Evolutionary conservation across 1,140 invertebrate genomes (phyloP).

Genomic region (Drosophila pruinosa): DNA sequence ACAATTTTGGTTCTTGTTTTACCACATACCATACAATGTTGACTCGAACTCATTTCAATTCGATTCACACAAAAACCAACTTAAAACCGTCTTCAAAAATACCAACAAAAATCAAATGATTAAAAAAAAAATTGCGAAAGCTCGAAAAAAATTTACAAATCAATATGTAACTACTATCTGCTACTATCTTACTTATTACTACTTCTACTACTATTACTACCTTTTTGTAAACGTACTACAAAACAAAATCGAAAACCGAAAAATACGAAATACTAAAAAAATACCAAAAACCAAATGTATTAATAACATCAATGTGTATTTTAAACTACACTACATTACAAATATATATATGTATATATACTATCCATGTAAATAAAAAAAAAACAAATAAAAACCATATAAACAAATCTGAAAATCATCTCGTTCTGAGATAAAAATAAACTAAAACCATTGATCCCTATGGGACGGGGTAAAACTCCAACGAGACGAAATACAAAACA

Average conservation of each 20-base stretch:
- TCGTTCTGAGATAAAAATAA: constrained; percentile 4
- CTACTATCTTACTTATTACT: constrained; percentile 67
- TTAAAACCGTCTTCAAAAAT: constrained; percentile 21
- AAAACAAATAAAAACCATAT: background rate
- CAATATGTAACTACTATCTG: constrained; percentile 67
- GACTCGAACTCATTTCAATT: constrained; percentile 55
- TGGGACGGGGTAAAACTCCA: no score
- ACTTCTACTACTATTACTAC: constrained; percentile 41
- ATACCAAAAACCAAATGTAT: constrained; percentile 16
- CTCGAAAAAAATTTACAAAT: constrained; percentile 36
- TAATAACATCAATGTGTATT: constrained; percentile 32
- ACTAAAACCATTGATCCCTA: no score
- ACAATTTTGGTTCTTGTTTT: constrained; percentile 71
- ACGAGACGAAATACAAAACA: constrained; percentile 14
- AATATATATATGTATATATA: constrained; percentile 28
- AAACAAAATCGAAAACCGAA: constrained; percentile 4
- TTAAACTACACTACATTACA: constrained; percentile 33
- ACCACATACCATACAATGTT: constrained; percentile 63
- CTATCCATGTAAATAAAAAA: constrained; percentile 34
- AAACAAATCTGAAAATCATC: constrained; percentile 6
- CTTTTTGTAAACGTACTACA: constrained; percentile 38
- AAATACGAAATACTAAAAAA: constrained; percentile 16
- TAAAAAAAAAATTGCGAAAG: constrained; percentile 44
- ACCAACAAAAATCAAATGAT: constrained; percentile 7
- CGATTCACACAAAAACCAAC: constrained; percentile 35